phyloP scores from a whole-genome alignment of 2,797 vertebrate genomes.

The Ataeniobius toweri region DNA sequence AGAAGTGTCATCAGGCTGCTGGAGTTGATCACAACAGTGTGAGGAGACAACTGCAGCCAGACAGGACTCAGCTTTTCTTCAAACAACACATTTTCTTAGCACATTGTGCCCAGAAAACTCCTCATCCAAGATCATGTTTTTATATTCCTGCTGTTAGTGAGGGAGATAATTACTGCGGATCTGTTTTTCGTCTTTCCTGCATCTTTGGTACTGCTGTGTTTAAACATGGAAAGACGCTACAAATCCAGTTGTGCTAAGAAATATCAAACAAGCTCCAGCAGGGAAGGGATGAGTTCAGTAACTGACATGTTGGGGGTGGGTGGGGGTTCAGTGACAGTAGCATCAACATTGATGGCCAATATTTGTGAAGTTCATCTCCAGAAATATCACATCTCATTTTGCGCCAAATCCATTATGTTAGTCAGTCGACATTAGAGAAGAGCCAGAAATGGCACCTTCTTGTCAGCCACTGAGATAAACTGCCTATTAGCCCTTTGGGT shows the following conservation, averaged over 20 bases:
- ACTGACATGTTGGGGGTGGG: slow-evolving; percentile 39
- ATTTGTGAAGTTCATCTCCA: slow-evolving; percentile 34
- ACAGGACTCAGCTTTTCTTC: slow-evolving; percentile 24
- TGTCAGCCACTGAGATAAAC: slow-evolving; percentile 44
- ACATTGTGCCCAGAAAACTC: slow-evolving; percentile 13
- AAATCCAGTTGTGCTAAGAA: slow-evolving; percentile 39
- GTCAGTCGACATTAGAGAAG: slow-evolving; percentile 16
- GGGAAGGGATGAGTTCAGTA: slow-evolving; percentile 19
- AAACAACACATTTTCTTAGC: slow-evolving; percentile 21
- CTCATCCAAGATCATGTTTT: slow-evolving; percentile 27
- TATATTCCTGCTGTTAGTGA: slow-evolving; percentile 26
- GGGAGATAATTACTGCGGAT: slow-evolving; percentile 26
- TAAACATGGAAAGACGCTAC: slow-evolving; percentile 5
- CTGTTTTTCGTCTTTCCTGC: rapidly evolving
- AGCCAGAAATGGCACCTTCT: slow-evolving; percentile 34
- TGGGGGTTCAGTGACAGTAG: slow-evolving; percentile 42
- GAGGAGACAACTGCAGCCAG: slow-evolving; percentile 23
- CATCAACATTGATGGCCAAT: slow-evolving; percentile 44
- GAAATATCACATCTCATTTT: slow-evolving; percentile 21
- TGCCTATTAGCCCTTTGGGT: slow-evolving; percentile 48
- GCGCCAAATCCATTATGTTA: slow-evolving; percentile 29
- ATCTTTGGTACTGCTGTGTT: slow-evolving; percentile 7
- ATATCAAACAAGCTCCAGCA: slow-evolving; percentile 30
- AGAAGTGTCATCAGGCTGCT: slow-evolving; percentile 53
- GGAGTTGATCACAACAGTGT: slow-evolving; percentile 58